Conservation (phyloP, 2,113 vertebrate genomes). For the Scomber scombrus region DNA sequence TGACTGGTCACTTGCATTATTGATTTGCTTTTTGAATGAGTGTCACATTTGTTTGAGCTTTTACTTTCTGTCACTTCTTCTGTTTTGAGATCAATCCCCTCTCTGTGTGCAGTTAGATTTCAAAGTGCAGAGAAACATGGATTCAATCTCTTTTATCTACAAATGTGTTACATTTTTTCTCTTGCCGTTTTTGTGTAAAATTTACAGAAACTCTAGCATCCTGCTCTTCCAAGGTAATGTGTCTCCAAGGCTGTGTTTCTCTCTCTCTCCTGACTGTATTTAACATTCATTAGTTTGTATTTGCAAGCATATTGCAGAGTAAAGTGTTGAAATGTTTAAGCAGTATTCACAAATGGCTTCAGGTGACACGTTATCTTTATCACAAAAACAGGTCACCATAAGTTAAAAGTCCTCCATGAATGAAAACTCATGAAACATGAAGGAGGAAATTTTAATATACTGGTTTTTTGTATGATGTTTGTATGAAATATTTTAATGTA, state of each 20-base stretch:
- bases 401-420: slow-evolving; percentile 3
- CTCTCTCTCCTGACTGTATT: slow-evolving; percentile 74
- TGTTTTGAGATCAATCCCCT: slow-evolving; percentile 61
- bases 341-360: slow-evolving; percentile 35
- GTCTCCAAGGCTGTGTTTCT: slow-evolving; percentile 96
- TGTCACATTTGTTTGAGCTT: slow-evolving; percentile 29
- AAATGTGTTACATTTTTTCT: slow-evolving; percentile 99
- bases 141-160: slow-evolving; percentile 91
- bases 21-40: slow-evolving; percentile 21
- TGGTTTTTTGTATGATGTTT: background rate
- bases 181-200: slow-evolving; percentile 99
- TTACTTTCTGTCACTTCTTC: slow-evolving; percentile 42
- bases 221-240: slow-evolving; percentile 99
- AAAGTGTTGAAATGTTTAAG: slow-evolving; percentile 48
- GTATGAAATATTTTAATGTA: background rate
- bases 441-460: slow-evolving; percentile 1
- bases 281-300: slow-evolving; percentile 69
- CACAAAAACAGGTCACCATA: slow-evolving; percentile 14
- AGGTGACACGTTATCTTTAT: slow-evolving; percentile 28
- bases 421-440: slow-evolving; percentile 13
- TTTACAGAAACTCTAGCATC: slow-evolving; percentile 99
- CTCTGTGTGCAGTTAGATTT: slow-evolving; percentile 80
- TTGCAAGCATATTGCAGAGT: slow-evolving; percentile 50
- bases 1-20: slow-evolving; percentile 1
- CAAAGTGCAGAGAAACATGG: slow-evolving; percentile 83